Conservation (phyloP, 2,888 invertebrate genomes). For the Yponomeuta evonymella region DNA sequence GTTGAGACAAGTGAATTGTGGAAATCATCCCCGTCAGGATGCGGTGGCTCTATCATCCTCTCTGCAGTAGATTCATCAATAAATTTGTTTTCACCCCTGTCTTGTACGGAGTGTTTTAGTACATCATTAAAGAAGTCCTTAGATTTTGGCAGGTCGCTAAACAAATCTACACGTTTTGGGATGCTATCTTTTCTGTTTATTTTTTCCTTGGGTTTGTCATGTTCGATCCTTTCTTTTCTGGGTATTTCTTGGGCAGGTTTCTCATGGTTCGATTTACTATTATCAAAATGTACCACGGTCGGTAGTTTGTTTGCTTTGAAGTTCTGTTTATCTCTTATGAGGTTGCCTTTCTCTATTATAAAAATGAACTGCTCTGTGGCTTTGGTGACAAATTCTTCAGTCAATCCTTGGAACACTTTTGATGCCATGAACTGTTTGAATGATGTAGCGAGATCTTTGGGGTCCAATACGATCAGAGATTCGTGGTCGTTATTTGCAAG, state of each 20-base stretch:
- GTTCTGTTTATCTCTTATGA: background rate
- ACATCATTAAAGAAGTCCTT: background rate
- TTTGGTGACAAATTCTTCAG: background rate
- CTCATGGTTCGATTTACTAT: background rate
- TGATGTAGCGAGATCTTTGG: background rate
- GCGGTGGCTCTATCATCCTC: background rate
- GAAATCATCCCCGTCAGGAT: background rate
- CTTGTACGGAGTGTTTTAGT: background rate
- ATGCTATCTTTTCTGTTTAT: background rate
- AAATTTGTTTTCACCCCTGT: too few species aligned
- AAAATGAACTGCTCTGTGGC: background rate
- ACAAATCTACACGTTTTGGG: too few species aligned
- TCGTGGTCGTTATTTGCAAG: background rate
- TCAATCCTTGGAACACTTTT: background rate
- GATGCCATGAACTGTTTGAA: constrained; percentile 3
- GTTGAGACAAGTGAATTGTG: background rate
- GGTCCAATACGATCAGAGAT: background rate
- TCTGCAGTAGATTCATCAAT: background rate
- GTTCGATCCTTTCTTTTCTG: background rate
- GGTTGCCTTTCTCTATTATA: background rate
- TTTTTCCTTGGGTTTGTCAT: background rate
- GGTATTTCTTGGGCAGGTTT: background rate
- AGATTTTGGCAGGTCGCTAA: background rate
- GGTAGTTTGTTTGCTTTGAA: background rate
- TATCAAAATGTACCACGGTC: background rate